Conservation (phyloP, 2,888 invertebrate species). For the Watsonalla binaria region DNA sequence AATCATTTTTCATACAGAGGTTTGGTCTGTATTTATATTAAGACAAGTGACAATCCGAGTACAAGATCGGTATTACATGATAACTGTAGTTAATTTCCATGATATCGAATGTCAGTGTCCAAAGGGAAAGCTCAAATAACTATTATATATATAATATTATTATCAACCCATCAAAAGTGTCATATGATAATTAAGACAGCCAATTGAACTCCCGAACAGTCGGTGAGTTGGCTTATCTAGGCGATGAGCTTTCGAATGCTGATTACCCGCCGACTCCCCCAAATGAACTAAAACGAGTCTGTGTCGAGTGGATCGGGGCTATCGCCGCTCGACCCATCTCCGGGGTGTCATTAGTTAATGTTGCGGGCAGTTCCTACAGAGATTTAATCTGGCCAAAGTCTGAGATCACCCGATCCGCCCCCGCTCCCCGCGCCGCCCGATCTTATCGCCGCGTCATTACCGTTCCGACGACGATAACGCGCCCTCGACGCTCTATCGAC, state of each 20-base stretch:
- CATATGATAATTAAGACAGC: constrained; percentile 24
- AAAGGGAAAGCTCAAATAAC: constrained; percentile 3
- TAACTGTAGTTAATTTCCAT: background rate
- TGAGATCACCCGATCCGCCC: constrained; percentile 52
- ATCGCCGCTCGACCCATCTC: constrained; percentile 48
- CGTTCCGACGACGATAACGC: constrained; percentile 44
- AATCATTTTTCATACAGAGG: background rate
- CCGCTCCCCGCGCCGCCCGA: constrained; percentile 25
- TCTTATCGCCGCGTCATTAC: constrained; percentile 52
- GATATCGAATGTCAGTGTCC: background rate
- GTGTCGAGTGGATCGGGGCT: constrained; percentile 35
- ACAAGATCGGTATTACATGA: background rate
- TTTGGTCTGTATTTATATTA: background rate
- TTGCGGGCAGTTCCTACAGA: constrained; percentile 58
- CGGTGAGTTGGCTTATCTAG: constrained; percentile 29
- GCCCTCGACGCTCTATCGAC: constrained; percentile 32
- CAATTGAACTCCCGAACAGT: constrained; percentile 27
- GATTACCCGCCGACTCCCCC: constrained; percentile 39
- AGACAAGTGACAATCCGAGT: background rate
- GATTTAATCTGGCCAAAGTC: constrained; percentile 54
- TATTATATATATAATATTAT: constrained; percentile 8
- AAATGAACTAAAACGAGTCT: constrained; percentile 51
- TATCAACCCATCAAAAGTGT: constrained; percentile 19
- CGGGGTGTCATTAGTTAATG: constrained; percentile 65
- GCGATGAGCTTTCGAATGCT: constrained; percentile 33